phyloP scores from a whole-genome alignment of 2,113 vertebrate species.

The Bolborhynchus lineola region DNA sequence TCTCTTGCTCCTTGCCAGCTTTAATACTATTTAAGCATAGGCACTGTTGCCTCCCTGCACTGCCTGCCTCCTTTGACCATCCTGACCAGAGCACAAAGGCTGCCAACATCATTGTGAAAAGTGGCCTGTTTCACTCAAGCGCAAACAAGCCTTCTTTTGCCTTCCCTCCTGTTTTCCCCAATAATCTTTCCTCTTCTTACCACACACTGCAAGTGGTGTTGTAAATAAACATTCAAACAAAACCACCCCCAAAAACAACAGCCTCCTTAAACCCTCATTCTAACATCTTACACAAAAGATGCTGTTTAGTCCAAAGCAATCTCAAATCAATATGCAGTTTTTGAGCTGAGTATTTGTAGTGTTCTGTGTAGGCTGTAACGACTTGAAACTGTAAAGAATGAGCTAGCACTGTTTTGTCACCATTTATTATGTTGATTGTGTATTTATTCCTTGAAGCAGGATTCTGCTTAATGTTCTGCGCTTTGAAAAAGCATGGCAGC shows the following conservation, averaged over 20 bases:
- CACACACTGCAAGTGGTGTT: not conserved
- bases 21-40: not conserved
- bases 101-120: accelerated
- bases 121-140: not conserved
- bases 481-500: slow-evolving; percentile 60
- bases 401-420: slow-evolving; percentile 34
- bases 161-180: not conserved
- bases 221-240: not conserved
- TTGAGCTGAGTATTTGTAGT: not conserved
- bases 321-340: slow-evolving; percentile 10
- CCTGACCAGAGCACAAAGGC: accelerated
- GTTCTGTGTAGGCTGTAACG: not conserved
- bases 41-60: not conserved
- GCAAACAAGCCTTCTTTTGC: not conserved
- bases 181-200: not conserved
- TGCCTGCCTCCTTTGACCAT: not conserved
- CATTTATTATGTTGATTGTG: slow-evolving; percentile 65
- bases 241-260: not conserved
- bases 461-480: slow-evolving; percentile 54
- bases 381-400: slow-evolving; percentile 33
- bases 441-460: slow-evolving; percentile 55
- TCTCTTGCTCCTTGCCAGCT: not conserved
- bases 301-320: not conserved
- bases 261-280: not conserved
- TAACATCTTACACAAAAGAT: not conserved